These are phyloP conservation scores for Corydoras sp. DNA, from an alignment of 2,113 vertebrate species.

Conservation along the genomic window DNA sequence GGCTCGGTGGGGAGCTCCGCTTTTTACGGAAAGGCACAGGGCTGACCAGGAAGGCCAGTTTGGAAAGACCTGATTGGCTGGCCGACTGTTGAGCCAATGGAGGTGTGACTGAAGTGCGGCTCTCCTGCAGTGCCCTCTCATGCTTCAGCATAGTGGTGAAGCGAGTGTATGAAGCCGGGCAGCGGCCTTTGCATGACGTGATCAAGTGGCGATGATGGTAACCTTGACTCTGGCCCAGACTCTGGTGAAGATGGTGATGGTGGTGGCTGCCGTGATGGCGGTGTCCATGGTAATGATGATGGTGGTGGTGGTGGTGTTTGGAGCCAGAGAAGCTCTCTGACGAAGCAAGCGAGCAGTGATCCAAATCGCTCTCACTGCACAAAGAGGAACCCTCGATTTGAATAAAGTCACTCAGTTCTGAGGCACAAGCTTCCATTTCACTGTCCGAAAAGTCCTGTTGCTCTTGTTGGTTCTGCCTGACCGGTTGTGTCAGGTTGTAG, in stretches of 20 bases:
- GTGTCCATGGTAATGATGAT: conserved; percentile 73
- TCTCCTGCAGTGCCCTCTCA: conserved; percentile 82
- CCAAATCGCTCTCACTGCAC: conserved; percentile 95
- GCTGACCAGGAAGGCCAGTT: conserved; percentile 94
- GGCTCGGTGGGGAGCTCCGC: conserved; percentile 76
- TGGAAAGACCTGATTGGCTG: conserved; percentile 79
- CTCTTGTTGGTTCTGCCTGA: conserved; percentile 76
- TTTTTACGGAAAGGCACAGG: conserved; percentile 98
- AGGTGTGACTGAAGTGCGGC: conserved; percentile 60
- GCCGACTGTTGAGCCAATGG: conserved; percentile 68
- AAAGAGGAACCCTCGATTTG: conserved; percentile 91
- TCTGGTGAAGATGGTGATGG: conserved; percentile 77
- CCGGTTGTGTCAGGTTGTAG: conserved; percentile 35
- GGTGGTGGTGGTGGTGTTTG: conserved; percentile 66
- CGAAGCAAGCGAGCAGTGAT: conserved; percentile 91
- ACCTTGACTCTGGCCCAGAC: conserved; percentile 63
- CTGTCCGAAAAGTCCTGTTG: conserved; percentile 85
- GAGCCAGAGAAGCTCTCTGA: conserved; percentile 82
- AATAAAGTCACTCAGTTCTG: conserved; percentile 63
- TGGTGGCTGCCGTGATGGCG: conserved; percentile 69
- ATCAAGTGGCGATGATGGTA: conserved; percentile 89
- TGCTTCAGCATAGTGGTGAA: conserved; percentile 96
- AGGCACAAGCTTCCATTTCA: conserved; percentile 81
- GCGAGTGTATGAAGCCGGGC: conserved; percentile 90
- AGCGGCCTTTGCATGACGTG: conserved; percentile 91